Evolutionary conservation across 2,888 invertebrate genomes (phyloP), one percentile per base, ranked within the genome.

Genomic region (Cosmia trapezina): DNA sequence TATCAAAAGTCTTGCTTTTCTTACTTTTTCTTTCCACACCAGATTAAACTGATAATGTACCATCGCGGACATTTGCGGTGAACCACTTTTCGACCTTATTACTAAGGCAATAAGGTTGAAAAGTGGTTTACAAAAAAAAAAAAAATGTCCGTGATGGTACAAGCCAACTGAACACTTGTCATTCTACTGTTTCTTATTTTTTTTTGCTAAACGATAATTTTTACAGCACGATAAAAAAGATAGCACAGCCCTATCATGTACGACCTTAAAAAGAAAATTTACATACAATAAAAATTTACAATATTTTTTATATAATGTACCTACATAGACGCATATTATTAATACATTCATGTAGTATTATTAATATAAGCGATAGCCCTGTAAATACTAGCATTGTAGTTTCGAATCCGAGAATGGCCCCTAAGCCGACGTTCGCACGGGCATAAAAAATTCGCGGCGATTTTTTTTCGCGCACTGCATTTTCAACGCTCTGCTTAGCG

Each of bases 221-320:
- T 28, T 7, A 68, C 28, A 17, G n/a, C 17, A 12, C 17, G 2
- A n/a, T 19, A 1, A 75, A 57, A 41, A 9, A 6, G 14, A 47
- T 33, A 41, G 9, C 17, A 54, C 43, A 45, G 33, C 22, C 61
- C 14, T 64, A 41, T 54, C 45, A 53, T 12, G 28, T 28, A 47
- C n/a, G 7, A 45, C 17, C 6, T 53, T 53, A 54, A 53, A 64
- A 61, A 71, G 22, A 45, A 45, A 33, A 76, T 76, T 81, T 49
- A 69, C 81, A 86, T 78, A 80, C 78, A 86, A 83, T 81, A 63
- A 81, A 83, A 78, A 81, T 79, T 82, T 81, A 67, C 79, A 83
- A 73, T 67, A 43, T 66, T 63, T 64, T 76, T 60, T 37, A 63
- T 65, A 56, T 60, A 78, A 63, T 74, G 61, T 71, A 14, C 4